These are phyloP conservation scores for Pyrgus malvae DNA, from an alignment of 2,888 invertebrate genomes.

Conservation along the genomic window DNA sequence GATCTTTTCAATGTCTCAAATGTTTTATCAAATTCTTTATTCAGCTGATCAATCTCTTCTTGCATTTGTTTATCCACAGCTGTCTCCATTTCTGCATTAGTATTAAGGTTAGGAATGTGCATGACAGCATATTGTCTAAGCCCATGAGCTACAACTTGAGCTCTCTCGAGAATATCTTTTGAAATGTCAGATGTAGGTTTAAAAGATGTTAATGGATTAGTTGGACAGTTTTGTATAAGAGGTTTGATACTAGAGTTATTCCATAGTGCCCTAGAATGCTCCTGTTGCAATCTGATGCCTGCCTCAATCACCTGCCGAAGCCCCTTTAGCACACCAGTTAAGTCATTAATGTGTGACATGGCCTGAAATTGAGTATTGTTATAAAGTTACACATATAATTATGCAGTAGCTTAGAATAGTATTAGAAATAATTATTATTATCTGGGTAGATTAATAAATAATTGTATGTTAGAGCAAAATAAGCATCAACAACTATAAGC, in stretches of 20 bases:
- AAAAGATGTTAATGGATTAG: slow-evolving; percentile 54
- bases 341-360: slow-evolving; percentile 84
- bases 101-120: slow-evolving; percentile 56
- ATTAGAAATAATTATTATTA: too few relatives aligned
- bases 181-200: slow-evolving; percentile 52
- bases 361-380: slow-evolving; percentile 50
- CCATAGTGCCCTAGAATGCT: slow-evolving; percentile 83
- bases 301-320: slow-evolving; percentile 86
- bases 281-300: slow-evolving; percentile 84
- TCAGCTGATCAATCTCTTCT: slow-evolving; percentile 69
- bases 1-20: slow-evolving; percentile 61
- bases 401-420: neutral
- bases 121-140: slow-evolving; percentile 81
- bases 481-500: too few relatives aligned
- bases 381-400: neutral
- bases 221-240: slow-evolving; percentile 52
- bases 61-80: slow-evolving; percentile 58
- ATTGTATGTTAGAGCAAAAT: too few relatives aligned
- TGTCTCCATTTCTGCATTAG: slow-evolving; percentile 41
- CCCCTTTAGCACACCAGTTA: slow-evolving; percentile 86
- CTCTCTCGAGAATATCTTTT: slow-evolving; percentile 81
- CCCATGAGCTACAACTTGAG: slow-evolving; percentile 87
- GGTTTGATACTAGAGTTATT: slow-evolving; percentile 86
- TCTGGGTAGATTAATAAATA: too few relatives aligned
- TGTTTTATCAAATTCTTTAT: slow-evolving; percentile 68